Percentiles rank a stretch among this genome's conserved stretches.
Evolutionary conservation across 2,113 vertebrate species (phyloP).

Genomic region (Scopus umbretta): DNA sequence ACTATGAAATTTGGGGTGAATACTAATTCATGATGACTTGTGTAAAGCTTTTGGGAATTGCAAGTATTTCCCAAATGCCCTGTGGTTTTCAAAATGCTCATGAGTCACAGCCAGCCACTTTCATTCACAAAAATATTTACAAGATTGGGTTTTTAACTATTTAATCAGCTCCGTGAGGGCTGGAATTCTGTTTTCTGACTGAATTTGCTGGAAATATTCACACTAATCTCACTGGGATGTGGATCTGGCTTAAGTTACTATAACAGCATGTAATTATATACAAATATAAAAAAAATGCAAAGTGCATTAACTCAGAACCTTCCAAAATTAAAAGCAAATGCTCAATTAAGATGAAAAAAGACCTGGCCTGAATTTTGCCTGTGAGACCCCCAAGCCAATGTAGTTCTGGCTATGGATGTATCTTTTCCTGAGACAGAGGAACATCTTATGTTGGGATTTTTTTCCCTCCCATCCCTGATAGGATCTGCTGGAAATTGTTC

Average conservation of each 20-base stretch:
- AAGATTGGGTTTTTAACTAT: neutral
- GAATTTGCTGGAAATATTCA: neutral
- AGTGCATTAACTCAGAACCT: neutral
- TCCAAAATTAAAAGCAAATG: slow-evolving; percentile 41
- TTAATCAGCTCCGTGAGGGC: neutral
- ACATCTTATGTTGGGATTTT: neutral
- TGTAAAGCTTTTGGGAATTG: neutral
- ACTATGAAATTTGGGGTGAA: neutral
- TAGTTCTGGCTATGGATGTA: neutral
- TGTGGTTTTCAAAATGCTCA: neutral
- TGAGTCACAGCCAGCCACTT: neutral
- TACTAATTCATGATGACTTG: neutral
- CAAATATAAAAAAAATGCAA: neutral
- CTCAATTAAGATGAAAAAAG: slow-evolving; percentile 23
- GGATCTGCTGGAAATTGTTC: neutral
- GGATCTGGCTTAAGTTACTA: neutral
- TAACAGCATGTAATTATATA: neutral
- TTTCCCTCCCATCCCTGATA: neutral
- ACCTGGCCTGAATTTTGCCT: neutral
- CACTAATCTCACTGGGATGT: neutral
- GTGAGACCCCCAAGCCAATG: neutral
- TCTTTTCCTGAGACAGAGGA: neutral
- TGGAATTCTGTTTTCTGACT: neutral
- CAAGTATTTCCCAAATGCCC: neutral
- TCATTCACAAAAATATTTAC: slow-evolving; percentile 18